phyloP scores from a whole-genome alignment of 2,888 invertebrate species.

The Stenichneumon culpator region DNA sequence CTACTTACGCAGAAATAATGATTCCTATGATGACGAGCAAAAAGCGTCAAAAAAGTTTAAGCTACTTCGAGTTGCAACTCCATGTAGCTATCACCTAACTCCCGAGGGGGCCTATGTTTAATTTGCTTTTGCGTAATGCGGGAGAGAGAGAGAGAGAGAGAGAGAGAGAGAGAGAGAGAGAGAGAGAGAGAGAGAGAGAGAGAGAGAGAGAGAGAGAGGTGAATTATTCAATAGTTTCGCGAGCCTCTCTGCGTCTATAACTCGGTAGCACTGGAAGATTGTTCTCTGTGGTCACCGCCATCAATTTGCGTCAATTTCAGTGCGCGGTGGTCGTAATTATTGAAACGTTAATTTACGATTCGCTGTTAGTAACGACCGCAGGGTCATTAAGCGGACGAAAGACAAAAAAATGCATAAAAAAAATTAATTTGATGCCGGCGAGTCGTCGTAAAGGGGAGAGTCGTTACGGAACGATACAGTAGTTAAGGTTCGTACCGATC shows the following conservation, averaged over 20 bases:
- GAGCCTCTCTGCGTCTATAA: slow-evolving; percentile 55
- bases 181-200: too few relatives aligned
- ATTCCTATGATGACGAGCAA: too few relatives aligned
- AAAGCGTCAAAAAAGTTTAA: background rate
- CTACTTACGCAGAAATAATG: too few relatives aligned
- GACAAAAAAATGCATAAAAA: background rate
- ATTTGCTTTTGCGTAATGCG: slow-evolving; percentile 31
- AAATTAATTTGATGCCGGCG: background rate
- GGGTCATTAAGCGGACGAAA: background rate
- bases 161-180: too few relatives aligned
- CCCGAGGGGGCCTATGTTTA: background rate
- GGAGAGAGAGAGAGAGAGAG: too few relatives aligned
- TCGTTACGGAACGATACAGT: background rate
- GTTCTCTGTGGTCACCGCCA: background rate
- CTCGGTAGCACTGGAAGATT: slow-evolving; percentile 21
- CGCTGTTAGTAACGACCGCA: background rate
- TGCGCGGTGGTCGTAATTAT: background rate
- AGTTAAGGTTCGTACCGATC: background rate
- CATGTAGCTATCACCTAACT: background rate
- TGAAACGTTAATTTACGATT: background rate
- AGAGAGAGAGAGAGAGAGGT: too few relatives aligned
- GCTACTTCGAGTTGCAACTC: background rate
- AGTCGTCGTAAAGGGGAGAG: background rate
- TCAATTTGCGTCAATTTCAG: slow-evolving; percentile 11
- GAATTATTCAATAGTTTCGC: slow-evolving; percentile 63